phyloP scores from a whole-genome alignment of 2,113 vertebrate species.

The Cebus imitator region DNA sequence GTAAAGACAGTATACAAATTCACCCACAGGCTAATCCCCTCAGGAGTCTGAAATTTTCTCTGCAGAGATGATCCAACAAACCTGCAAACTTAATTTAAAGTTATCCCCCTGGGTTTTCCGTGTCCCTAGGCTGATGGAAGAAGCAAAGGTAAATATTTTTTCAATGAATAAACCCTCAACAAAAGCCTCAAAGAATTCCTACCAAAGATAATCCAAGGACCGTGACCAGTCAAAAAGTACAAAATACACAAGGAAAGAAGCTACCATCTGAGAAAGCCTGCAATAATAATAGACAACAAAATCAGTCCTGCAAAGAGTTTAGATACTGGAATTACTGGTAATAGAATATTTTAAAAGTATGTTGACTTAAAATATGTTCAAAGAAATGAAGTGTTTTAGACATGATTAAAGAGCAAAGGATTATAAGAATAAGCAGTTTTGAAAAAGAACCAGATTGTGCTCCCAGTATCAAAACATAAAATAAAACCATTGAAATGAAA shows the following conservation, averaged over 20 bases:
- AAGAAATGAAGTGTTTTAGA: constrained; percentile 5
- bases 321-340: neutral
- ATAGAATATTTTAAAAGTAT: neutral
- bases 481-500: neutral
- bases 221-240: neutral
- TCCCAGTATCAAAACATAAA: constrained; percentile 2
- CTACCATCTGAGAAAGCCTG: neutral
- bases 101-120: neutral
- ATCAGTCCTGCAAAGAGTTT: neutral
- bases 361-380: neutral
- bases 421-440: neutral
- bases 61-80: neutral
- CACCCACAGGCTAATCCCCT: neutral
- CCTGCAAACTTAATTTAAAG: neutral
- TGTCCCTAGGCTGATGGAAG: neutral
- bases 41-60: neutral
- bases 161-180: neutral
- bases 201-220: neutral
- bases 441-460: neutral
- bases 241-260: constrained; percentile 4
- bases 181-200: neutral
- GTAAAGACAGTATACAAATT: neutral
- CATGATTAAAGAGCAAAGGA: neutral
- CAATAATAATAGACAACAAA: neutral
- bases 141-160: neutral